phyloP scores from a whole-genome alignment of 2,113 vertebrate genomes.

The Phocoena sinus region DNA sequence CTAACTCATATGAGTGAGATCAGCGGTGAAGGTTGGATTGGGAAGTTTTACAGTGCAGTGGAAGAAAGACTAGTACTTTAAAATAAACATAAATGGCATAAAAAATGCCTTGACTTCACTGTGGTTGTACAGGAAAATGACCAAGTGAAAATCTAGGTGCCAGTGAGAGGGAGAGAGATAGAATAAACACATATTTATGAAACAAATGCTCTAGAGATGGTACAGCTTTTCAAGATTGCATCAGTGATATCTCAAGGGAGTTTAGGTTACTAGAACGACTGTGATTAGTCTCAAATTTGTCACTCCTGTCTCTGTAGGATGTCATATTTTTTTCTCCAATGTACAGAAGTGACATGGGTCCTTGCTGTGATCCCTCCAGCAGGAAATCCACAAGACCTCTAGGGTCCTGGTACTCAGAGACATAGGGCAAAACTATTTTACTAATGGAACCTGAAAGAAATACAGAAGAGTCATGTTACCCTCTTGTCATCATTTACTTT shows the following conservation, averaged over 20 bases:
- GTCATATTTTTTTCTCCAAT: neutral
- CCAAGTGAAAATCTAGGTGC: neutral
- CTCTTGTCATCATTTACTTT: constrained; percentile 34
- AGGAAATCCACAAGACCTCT: neutral
- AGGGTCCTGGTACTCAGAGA: neutral
- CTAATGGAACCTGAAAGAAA: neutral
- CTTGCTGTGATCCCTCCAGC: neutral
- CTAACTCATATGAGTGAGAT: neutral
- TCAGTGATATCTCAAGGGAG: neutral
- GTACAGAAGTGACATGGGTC: neutral
- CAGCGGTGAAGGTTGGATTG: neutral
- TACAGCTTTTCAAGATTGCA: neutral
- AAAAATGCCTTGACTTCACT: neutral
- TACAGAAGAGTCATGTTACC: neutral
- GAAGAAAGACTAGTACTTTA: neutral
- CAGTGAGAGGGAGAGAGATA: neutral
- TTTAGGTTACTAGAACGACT: neutral
- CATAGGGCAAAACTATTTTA: neutral
- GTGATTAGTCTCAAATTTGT: neutral
- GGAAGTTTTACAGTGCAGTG: neutral
- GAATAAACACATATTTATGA: neutral
- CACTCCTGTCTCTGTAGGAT: neutral
- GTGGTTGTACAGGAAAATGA: neutral
- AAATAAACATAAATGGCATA: constrained; percentile 51
- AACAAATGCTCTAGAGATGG: neutral